Percentiles rank a stretch among this genome's conserved stretches.
These are phyloP conservation scores for Eupithecia tripunctaria DNA, from an alignment of 2,888 invertebrate genomes.

Conservation along the genomic window DNA sequence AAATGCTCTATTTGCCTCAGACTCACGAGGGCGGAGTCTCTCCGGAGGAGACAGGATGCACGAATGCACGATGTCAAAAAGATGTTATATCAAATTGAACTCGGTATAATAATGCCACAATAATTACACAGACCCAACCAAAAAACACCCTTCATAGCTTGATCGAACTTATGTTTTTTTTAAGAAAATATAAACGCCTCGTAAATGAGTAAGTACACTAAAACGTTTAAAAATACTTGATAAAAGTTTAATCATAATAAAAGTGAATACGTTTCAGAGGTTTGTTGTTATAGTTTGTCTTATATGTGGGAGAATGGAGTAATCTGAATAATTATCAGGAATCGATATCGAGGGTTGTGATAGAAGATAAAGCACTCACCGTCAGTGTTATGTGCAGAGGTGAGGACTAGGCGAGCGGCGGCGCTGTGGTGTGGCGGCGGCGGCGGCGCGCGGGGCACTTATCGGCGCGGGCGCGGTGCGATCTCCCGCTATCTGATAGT, in stretches of 20 bases:
- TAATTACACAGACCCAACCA: too few species aligned
- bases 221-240: not conserved
- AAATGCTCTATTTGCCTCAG: too few species aligned
- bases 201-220: not conserved
- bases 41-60: too few species aligned
- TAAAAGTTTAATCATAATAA: not conserved
- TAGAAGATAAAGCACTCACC: constrained; percentile 24
- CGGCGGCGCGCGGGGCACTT: constrained; percentile 22
- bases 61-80: too few species aligned
- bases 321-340: not conserved
- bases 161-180: too few species aligned
- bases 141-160: too few species aligned
- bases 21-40: too few species aligned
- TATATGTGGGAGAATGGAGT: not conserved
- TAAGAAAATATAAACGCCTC: too few species aligned
- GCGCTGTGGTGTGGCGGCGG: not conserved
- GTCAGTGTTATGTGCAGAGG: not conserved
- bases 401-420: not conserved
- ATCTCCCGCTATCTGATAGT: constrained; percentile 46
- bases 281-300: not conserved
- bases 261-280: not conserved
- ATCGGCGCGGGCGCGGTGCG: constrained; percentile 35
- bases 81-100: too few species aligned
- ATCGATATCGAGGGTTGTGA: not conserved
- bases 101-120: too few species aligned